Conservation (phyloP, 2,113 vertebrate species). For the Lagopus leucura region DNA sequence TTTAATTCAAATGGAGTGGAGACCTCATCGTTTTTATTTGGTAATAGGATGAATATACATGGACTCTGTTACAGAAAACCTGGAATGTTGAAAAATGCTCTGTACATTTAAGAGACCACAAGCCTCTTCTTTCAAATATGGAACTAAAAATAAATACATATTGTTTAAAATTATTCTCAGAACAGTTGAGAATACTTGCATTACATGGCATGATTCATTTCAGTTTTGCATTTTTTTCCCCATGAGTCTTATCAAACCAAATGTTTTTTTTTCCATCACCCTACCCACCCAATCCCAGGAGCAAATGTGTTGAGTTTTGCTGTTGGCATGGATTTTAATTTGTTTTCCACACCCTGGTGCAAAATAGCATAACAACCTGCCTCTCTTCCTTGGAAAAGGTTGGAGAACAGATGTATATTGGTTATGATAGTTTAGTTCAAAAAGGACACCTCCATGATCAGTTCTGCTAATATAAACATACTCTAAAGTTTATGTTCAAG, state of each 20-base stretch:
- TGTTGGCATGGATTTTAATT: slow-evolving; percentile 14
- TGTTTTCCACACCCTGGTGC: neutral
- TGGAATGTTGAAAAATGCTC: slow-evolving; percentile 33
- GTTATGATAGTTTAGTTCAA: neutral
- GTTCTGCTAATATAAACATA: slow-evolving; percentile 6
- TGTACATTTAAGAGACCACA: slow-evolving; percentile 58
- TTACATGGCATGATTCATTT: slow-evolving; percentile 25
- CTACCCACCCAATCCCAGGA: neutral
- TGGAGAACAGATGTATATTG: neutral
- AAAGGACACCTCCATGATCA: neutral
- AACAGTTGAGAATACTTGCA: slow-evolving; percentile 58
- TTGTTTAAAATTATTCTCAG: slow-evolving; percentile 37
- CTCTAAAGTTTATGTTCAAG: neutral
- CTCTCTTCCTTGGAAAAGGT: neutral
- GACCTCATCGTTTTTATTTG: slow-evolving; percentile 73
- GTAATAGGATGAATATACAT: slow-evolving; percentile 66
- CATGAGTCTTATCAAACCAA: neutral
- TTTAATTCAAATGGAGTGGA: slow-evolving; percentile 44
- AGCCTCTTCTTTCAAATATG: slow-evolving; percentile 55
- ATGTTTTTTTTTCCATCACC: neutral
- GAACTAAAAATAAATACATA: slow-evolving; percentile 57
- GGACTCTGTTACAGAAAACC: slow-evolving; percentile 60
- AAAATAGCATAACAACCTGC: neutral
- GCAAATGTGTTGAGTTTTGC: neutral
- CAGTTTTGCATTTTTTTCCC: neutral